phyloP scores from a whole-genome alignment of 1,140 invertebrate genomes.

The Spodoptera frugiperda region DNA sequence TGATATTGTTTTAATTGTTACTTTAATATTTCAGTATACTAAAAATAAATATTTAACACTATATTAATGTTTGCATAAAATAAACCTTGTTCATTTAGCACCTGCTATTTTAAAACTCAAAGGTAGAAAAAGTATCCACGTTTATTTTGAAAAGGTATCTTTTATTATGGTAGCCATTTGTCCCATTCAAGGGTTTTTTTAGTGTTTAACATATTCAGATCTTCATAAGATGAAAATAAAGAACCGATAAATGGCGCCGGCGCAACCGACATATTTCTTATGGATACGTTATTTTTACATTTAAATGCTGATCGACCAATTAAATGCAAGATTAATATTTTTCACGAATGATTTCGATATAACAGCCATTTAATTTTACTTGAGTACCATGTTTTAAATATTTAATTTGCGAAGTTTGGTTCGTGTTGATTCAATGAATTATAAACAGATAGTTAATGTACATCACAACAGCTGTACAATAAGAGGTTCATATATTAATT shows the following conservation, averaged over 20 bases:
- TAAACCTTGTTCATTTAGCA: too few species aligned
- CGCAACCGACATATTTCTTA: neutral
- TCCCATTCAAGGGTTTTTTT: neutral
- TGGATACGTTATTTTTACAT: conserved; percentile 3
- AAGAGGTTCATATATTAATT: too few species aligned
- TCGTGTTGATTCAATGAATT: too few species aligned
- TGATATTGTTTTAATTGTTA: too few species aligned
- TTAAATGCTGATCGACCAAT: conserved; percentile 2
- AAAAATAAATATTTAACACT: too few species aligned
- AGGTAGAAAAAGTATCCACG: neutral
- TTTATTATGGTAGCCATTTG: neutral
- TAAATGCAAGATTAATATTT: conserved; percentile 20
- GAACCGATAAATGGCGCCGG: conserved; percentile 11
- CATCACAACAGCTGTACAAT: too few species aligned
- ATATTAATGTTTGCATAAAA: too few species aligned
- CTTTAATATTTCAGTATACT: too few species aligned
- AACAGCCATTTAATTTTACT: neutral
- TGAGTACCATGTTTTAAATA: neutral
- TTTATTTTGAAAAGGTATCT: conserved; percentile 1
- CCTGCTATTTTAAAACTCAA: too few species aligned
- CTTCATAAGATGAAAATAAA: conserved; percentile 9
- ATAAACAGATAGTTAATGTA: too few species aligned
- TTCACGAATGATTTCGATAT: neutral
- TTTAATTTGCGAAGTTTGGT: too few species aligned
- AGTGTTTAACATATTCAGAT: neutral